Evolutionary conservation across 2,113 vertebrate genomes (phyloP).

Genomic region (Centropus unirufus): DNA sequence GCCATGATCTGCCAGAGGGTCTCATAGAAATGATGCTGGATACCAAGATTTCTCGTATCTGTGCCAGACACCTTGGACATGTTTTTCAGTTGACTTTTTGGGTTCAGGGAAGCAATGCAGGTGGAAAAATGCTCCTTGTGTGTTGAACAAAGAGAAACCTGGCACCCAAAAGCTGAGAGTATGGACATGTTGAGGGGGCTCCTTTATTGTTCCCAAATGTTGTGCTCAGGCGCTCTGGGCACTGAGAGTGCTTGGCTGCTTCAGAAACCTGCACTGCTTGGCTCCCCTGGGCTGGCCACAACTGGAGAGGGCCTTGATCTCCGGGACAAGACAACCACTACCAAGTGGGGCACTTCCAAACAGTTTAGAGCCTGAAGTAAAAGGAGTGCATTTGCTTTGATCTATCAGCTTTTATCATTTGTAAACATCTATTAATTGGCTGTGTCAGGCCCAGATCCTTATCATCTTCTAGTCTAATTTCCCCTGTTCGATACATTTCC

Average conservation of each 20-base stretch:
- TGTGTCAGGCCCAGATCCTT: conserved; percentile 86
- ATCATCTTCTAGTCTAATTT: conserved; percentile 81
- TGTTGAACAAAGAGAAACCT: neutral
- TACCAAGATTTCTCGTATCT: neutral
- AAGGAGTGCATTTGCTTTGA: conserved; percentile 78
- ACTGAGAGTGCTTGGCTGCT: neutral
- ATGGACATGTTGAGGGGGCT: neutral
- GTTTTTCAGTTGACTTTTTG: neutral
- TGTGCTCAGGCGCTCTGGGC: neutral
- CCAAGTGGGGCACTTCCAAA: neutral
- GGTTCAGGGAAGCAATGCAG: neutral
- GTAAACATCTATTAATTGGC: conserved; percentile 93
- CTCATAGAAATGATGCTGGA: neutral
- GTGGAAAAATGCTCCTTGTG: neutral
- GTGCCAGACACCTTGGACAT: neutral
- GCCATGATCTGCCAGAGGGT: neutral
- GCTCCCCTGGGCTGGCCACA: neutral
- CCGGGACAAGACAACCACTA: neutral
- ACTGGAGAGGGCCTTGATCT: neutral
- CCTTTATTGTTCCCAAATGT: neutral
- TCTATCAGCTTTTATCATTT: conserved; percentile 80
- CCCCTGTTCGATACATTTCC: conserved; percentile 76
- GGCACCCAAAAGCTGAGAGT: neutral
- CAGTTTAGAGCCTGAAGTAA: conserved; percentile 21
- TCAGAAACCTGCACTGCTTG: neutral